Evolutionary conservation across 2,797 vertebrate genomes (phyloP), one percentile per base, ranked within the genome.

Genomic region (Pitangus sulphuratus): DNA sequence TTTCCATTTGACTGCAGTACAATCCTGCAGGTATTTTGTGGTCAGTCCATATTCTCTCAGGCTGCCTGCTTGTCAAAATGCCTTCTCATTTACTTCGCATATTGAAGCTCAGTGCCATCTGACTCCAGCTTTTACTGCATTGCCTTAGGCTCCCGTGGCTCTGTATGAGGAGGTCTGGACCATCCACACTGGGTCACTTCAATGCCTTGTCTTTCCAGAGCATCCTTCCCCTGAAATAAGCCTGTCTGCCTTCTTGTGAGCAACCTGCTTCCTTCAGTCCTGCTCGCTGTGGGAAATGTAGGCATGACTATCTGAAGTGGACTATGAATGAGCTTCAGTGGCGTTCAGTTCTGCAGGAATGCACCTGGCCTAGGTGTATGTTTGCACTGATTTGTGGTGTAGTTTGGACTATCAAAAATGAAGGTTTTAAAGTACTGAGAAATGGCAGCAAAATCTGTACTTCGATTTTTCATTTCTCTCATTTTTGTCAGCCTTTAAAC

Each of bases 41-140:
- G 51, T 30, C 47, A 70, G 9, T 13, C 8, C 1, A 3, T 28
- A 7, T 21, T 74, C 33, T 72, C 25, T 48, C 0, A 1, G 19
- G 8, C 30, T 86, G 28, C 12, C 62, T 70, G 20, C 11, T 15
- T 89, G n/a, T 60, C 37, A 83, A 81, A 82, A 58, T 35, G 20
- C 21, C 39, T 78, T 86, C 70, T 85, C 20, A 22, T 78, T 83
- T 78, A 44, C 42, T 54, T 71, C 17, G 2, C 1, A 0, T 39
- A 6, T 15, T 39, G 54, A 62, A 75, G 42, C 61, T 6, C 20
- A 14, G 5, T 33, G 30, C 19, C 9, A 72, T 77, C 31, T 39
- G 70, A 45, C 15, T 80, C 24, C 57, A 79, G 30, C 16, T 81
- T 69, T 83, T 37, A 47, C 26, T 71, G 22, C 28, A 12, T 33